A percentile compares a stretch with the other conserved stretches of the same genome.
Evolutionary conservation across 2,888 invertebrate species (phyloP).

Genomic region (Eristalis intricaria): DNA sequence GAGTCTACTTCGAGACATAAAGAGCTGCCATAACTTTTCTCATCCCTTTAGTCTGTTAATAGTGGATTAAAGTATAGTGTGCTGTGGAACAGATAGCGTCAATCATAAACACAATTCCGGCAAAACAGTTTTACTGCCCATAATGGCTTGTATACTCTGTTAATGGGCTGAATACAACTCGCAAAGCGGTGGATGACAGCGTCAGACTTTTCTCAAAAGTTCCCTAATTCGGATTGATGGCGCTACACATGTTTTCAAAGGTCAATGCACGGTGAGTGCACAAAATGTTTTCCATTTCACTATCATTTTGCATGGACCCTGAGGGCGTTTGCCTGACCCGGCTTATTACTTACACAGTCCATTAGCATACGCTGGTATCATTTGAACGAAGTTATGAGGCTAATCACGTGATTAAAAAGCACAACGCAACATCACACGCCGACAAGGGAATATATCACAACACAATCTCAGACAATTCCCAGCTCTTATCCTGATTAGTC

Average conservation of each 20-base stretch:
- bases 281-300: neutral
- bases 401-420: neutral
- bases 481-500: constrained; percentile 14
- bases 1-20: too few species aligned
- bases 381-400: neutral
- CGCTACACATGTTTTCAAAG: neutral
- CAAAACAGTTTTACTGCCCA: too few species aligned
- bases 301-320: neutral
- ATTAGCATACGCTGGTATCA: neutral
- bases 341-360: neutral
- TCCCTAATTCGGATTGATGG: neutral
- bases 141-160: too few species aligned
- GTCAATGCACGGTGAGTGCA: neutral
- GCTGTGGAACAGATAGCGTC: too few species aligned
- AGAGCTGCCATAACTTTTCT: too few species aligned
- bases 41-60: too few species aligned
- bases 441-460: neutral
- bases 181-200: too few species aligned
- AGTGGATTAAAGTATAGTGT: too few species aligned
- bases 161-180: too few species aligned
- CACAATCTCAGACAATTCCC: neutral
- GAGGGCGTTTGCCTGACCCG: neutral
- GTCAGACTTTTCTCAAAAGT: neutral
- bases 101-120: too few species aligned
- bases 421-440: neutral